Evolutionary conservation across 1,140 invertebrate species (phyloP), one percentile per base, ranked within the genome.

Genomic region (Heliconius congener): DNA sequence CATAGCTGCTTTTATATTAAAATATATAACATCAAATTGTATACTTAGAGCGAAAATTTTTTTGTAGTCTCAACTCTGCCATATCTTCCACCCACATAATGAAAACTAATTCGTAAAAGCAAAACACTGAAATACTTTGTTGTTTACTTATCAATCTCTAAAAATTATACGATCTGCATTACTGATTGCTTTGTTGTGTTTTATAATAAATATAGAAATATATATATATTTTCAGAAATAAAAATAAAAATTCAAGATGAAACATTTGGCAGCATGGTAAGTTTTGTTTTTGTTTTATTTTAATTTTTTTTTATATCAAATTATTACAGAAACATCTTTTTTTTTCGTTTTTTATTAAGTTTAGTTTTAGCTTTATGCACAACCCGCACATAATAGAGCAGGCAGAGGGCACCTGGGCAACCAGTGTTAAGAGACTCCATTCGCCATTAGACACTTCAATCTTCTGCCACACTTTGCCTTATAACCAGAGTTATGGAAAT

Each of bases 231-330:
- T 66, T 0, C 60, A 66, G 60, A 30, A 66, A 66, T 1, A 13
- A 16, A 30, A 66, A 66, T 1, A 13, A 30, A 57, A 46, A 74
- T 71, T 78, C 78, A 89, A 60, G 46, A 93, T 93, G 92, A 92
- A 90, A 84, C 88, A 93, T 74, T 82, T 93, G 71, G 90, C 92
- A 82, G 92, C 92, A 82, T 93, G 92, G 92, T 92, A 86, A 89
- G 90, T 84, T 34, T 3, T 66, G 19, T 11, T n/a, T 11, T n/a
- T 46, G 13, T 16, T 46, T 46, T 46, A 16, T 46, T 16, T 4
- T 13, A 13, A 4, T 4, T 46, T 16, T 4, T 46, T 16, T 46
- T 37, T 4, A 46, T 5, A 16, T 4, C 13, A 46, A 46, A n/a
- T 23, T 8, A 23, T 27, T 23, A 60, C 0, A 23, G n/a, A 60